Conservation (phyloP, 2,797 vertebrate species). For the Lagorchestes hirsutus region DNA sequence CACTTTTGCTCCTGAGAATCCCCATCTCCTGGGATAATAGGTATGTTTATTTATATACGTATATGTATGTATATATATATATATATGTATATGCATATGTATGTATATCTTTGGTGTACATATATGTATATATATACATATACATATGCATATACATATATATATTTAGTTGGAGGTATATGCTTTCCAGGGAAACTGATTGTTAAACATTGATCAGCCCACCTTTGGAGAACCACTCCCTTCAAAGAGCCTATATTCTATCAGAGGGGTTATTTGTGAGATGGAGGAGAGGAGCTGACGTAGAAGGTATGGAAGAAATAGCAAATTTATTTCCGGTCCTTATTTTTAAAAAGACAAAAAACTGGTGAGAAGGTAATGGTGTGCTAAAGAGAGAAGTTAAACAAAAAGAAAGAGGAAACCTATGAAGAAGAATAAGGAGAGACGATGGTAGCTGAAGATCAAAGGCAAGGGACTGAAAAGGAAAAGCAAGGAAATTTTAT, state of each 20-base stretch:
- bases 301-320: neutral
- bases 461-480: neutral
- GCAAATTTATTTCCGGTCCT: neutral
- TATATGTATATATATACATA: neutral
- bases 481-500: neutral
- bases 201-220: neutral
- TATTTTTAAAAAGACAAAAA: neutral
- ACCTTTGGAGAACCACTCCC: neutral
- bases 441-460: neutral
- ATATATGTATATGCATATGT: neutral
- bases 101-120: neutral
- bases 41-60: neutral
- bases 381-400: neutral
- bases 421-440: neutral
- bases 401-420: neutral
- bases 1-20: neutral
- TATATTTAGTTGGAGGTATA: neutral
- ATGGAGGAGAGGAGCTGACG: neutral
- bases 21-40: neutral
- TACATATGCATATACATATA: neutral
- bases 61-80: no score
- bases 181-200: neutral
- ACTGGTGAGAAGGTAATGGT: neutral
- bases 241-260: neutral
- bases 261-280: neutral